Base-by-base conservation (phyloP, 2,113 vertebrate genomes). In the Etia nguti region DNA sequence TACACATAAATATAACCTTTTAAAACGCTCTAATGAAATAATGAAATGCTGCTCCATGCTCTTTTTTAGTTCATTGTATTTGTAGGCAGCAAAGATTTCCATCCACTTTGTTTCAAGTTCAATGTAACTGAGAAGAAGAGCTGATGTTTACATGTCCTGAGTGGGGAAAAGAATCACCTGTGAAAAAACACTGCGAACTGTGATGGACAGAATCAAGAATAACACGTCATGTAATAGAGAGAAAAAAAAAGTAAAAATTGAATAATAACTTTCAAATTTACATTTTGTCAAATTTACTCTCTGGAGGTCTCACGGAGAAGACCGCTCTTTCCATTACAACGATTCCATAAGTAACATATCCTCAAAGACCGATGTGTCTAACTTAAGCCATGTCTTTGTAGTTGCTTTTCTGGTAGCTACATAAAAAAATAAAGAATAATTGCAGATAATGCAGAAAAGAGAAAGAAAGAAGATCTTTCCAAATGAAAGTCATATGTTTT, bases 1-100 rank as follows among this genome's bases (percentile, higher is more conserved):
- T 31, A 62, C 24, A 29, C 57, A 18, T 20, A 11, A 62, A 62
- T 62, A 0, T 62, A 62, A 20, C 9, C 1, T 0, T 62, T 36
- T 20, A 62, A 62, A 62, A 62, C 36, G 31, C 18, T 62, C 1
- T 10, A 6, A 34, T 20, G 59, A 34, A 62, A 62, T 62, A 36
- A 2, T 20, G 2, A 36, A 62, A 62, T 62, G 10, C 31, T n/a
- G 31, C 31, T 59, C 26, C 56, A 60, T 26, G 57, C 26, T 36
- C 20, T 12, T 65, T 62, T 34, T 1, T 34, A 62, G 29, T 20
- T 60, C 18, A 6, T 29, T 1, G 7, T 62, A 31, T 62, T 2
- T 13, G 5, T 31, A 31, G 9, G 59, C 59, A 62, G 59, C 29
- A 34, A 62, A 6, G 16, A 8, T 34, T 62, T 62, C 29, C 29